These are phyloP conservation scores for Zalophus californianus DNA, from an alignment of 2,797 vertebrate genomes.

Conservation along the genomic window DNA sequence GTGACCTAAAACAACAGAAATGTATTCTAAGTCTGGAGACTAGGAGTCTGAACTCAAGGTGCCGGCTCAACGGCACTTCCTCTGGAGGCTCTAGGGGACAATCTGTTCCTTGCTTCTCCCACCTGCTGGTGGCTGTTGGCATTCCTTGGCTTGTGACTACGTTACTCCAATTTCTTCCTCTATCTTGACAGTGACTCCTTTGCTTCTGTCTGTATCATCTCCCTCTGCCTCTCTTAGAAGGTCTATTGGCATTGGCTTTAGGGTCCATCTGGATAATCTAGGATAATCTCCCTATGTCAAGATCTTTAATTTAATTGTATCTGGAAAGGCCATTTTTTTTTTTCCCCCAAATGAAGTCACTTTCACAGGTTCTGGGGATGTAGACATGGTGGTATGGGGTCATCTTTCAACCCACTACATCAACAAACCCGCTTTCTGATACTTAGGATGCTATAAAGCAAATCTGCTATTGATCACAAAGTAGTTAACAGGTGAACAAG, in stretches of 20 bases:
- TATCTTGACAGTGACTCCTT: background rate
- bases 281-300: slow-evolving; percentile 3
- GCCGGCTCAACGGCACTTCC: background rate
- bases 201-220: background rate
- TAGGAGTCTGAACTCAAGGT: background rate
- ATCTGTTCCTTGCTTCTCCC: background rate
- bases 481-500: background rate
- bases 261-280: background rate
- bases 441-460: background rate
- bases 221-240: background rate
- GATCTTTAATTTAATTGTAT: slow-evolving; percentile 2
- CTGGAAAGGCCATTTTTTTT: background rate
- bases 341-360: background rate
- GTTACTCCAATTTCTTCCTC: background rate
- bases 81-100: background rate
- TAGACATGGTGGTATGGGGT: background rate
- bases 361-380: background rate
- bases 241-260: background rate
- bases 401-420: background rate
- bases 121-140: background rate
- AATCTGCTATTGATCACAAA: background rate
- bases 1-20: background rate
- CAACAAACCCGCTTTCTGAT: background rate
- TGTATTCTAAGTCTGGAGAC: background rate
- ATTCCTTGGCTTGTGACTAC: background rate